Conservation (phyloP, 2,797 vertebrate genomes). For the Gymnodraco acuticeps region DNA sequence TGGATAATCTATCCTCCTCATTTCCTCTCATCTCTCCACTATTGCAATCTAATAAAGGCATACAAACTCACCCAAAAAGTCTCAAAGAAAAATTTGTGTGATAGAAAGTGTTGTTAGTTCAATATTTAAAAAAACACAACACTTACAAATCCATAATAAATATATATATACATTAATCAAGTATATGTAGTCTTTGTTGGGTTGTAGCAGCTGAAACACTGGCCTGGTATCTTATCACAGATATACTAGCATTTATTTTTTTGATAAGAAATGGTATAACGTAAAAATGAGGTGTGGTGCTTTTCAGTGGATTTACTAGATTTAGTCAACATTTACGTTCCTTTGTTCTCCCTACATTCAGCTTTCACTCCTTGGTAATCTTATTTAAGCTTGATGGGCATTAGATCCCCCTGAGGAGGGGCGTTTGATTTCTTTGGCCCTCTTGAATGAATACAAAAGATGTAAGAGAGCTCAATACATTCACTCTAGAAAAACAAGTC, state of each 20-base stretch:
- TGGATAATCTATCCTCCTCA: background rate
- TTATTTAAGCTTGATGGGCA: constrained; percentile 31
- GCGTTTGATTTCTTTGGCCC: background rate
- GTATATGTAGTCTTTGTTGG: no score
- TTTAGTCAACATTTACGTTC: background rate
- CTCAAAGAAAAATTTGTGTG: background rate
- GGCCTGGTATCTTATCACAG: background rate
- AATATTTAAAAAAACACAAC: background rate
- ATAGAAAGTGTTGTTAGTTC: background rate
- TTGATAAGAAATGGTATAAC: background rate
- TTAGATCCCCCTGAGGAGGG: background rate
- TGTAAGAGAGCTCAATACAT: background rate
- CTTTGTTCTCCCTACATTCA: background rate
- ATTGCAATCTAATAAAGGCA: no score
- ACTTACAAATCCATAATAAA: background rate
- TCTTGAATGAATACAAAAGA: constrained; percentile 33
- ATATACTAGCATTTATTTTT: background rate
- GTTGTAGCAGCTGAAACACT: background rate
- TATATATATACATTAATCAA: background rate
- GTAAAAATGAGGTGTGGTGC: background rate
- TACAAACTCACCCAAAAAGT: no score
- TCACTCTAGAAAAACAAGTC: constrained; percentile 5
- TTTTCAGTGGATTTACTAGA: constrained; percentile 1
- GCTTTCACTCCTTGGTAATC: constrained; percentile 17
- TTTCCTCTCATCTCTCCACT: background rate